A percentile compares a stretch with the other conserved stretches of the same genome.
Evolutionary conservation across 2,113 vertebrate genomes (phyloP).

Genomic region (Seriola rivoliana): DNA sequence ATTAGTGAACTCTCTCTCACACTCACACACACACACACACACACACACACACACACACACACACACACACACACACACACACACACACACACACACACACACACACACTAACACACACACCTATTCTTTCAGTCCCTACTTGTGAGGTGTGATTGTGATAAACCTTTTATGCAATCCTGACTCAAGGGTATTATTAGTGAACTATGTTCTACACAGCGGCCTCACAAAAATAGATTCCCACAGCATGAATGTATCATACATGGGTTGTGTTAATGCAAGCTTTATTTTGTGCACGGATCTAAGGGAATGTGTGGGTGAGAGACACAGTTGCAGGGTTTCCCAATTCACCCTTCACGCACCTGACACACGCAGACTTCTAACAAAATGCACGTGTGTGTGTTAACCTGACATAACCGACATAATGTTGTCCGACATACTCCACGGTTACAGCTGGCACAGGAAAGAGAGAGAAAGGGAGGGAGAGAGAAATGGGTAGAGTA

Average conservation of each 20-base stretch:
- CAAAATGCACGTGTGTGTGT: constrained; percentile 43
- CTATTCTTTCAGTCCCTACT: constrained; percentile 40
- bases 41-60: constrained; percentile 50
- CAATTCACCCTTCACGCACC: constrained; percentile 29
- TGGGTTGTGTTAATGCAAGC: constrained; percentile 5
- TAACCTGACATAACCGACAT: constrained; percentile 56
- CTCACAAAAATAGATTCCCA: constrained; percentile 32
- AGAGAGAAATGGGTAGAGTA: constrained; percentile 18
- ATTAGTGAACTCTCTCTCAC: constrained; percentile 74
- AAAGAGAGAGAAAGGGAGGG: constrained; percentile 19
- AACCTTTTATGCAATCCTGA: constrained; percentile 34
- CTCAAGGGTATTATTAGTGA: constrained; percentile 46
- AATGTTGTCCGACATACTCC: constrained; percentile 57
- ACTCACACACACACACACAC: constrained; percentile 49
- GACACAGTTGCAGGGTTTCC: constrained; percentile 35
- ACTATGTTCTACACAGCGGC: constrained; percentile 22
- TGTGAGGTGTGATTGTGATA: constrained; percentile 46
- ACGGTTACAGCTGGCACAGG: constrained; percentile 50
- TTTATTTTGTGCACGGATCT: constrained; percentile 4
- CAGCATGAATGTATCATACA: not conserved
- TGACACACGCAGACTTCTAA: constrained; percentile 49
- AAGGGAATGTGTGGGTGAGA: constrained; percentile 2
- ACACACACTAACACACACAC: constrained; percentile 46
- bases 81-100: constrained; percentile 35
- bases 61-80: constrained; percentile 55